Evolutionary conservation across 2,888 invertebrate genomes (phyloP).

Genomic region (Macaria notata): DNA sequence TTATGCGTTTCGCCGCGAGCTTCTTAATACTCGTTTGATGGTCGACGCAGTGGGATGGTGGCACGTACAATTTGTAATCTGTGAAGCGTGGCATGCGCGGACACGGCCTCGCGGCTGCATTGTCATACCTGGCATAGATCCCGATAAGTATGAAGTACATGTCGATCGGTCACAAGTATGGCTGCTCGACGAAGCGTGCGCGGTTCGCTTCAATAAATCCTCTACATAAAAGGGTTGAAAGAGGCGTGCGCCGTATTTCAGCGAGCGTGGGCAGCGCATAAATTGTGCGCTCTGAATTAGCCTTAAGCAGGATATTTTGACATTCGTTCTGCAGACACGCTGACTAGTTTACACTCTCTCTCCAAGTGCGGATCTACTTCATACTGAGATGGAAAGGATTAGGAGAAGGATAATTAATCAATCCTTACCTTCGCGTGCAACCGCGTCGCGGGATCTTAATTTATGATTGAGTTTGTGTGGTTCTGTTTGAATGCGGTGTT

Average conservation of each 20-base stretch:
- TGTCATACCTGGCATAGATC: conserved; percentile 57
- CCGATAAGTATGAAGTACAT: conserved; percentile 64
- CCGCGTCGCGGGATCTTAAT: conserved; percentile 26
- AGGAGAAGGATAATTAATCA: conserved; percentile 32
- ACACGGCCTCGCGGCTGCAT: conserved; percentile 46
- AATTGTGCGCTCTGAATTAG: conserved; percentile 72
- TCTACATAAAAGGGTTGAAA: conserved; percentile 73
- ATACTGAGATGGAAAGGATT: conserved; percentile 34
- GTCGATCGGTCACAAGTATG: conserved; percentile 57
- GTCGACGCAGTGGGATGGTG: conserved; percentile 6
- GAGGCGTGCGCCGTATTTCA: conserved; percentile 72
- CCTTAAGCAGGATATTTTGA: conserved; percentile 73
- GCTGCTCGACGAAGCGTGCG: conserved; percentile 62
- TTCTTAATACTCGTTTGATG: conserved; percentile 5
- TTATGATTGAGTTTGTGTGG: conserved; percentile 22
- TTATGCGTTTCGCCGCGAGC: conserved; percentile 11
- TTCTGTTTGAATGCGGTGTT: conserved; percentile 15
- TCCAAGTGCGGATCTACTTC: conserved; percentile 43
- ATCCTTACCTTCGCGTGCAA: conserved; percentile 25
- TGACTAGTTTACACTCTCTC: conserved; percentile 59
- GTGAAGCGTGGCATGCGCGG: conserved; percentile 48
- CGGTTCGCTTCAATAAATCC: conserved; percentile 70
- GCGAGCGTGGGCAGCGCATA: conserved; percentile 70
- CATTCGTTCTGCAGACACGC: conserved; percentile 54
- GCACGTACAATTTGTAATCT: conserved; percentile 47